Conservation (phyloP, 2,113 vertebrate species). For the Pluvianellus socialis region DNA sequence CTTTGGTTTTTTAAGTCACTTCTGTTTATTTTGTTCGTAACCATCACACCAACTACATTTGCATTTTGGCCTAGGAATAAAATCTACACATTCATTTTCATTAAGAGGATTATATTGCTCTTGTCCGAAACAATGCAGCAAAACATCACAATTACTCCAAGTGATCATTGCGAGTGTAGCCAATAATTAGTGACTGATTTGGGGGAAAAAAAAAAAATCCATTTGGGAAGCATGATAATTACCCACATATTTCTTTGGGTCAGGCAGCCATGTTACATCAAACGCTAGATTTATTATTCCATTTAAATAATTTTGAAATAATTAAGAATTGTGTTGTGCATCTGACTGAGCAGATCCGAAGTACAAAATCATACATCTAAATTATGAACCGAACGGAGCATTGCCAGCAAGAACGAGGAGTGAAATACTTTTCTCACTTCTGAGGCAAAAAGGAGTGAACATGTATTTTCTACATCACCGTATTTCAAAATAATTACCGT, state of each 20-base stretch:
- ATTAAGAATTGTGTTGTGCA: slow-evolving; percentile 59
- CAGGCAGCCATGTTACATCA: slow-evolving; percentile 62
- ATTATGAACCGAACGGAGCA: slow-evolving; percentile 34
- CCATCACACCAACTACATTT: neutral
- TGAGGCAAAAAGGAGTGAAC: neutral
- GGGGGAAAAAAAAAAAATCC: neutral
- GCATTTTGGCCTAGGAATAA: slow-evolving; percentile 33
- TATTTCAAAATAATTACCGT: neutral
- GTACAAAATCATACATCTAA: slow-evolving; percentile 50
- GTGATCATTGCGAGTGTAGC: slow-evolving; percentile 3
- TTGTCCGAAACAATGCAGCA: slow-evolving; percentile 30
- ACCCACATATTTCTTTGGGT: slow-evolving; percentile 56
- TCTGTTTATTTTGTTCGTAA: neutral
- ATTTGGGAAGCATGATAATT: slow-evolving; percentile 62
- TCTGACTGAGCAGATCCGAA: slow-evolving; percentile 52
- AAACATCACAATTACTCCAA: slow-evolving; percentile 45
- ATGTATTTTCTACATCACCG: neutral
- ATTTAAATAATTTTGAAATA: slow-evolving; percentile 66
- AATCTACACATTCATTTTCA: slow-evolving; percentile 61
- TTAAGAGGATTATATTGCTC: slow-evolving; percentile 35
- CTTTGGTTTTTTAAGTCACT: neutral
- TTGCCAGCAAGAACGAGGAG: slow-evolving; percentile 18
- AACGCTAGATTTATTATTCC: slow-evolving; percentile 60
- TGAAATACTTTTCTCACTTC: neutral
- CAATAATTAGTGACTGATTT: slow-evolving; percentile 65